Evolutionary conservation across 1,140 invertebrate species (phyloP), one percentile per base, ranked within the genome.

Genomic region (Neodiprion virginianus): DNA sequence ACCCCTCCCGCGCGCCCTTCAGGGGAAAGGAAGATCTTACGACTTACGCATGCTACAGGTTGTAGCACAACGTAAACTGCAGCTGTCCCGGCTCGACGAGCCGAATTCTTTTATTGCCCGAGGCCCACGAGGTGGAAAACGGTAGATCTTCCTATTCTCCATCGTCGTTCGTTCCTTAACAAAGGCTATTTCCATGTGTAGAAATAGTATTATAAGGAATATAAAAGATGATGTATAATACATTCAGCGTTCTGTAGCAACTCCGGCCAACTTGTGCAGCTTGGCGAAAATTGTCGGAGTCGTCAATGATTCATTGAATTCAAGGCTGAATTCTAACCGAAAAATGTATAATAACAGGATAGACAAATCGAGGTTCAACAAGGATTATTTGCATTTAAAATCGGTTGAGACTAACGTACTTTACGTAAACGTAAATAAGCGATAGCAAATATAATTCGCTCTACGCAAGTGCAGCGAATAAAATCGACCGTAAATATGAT

Each of bases 41-140:
- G 53, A 14, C 69, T 71, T 73, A 53, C 75, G 74, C 76, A 79
- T 73, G 81, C 81, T 77, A 82, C 82, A 85, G 83, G 82, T 85
- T 84, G 53, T 61, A 61, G 53, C 53, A 17, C 53, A 61, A 8
- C 53, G 53, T 61, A 17, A 40, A 17, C 53, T 61, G 83, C 84
- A 85, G 84, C 84, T 85, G 84, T 78, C 78, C 74, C 74, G 77
- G 76, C 77, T 5, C 28, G 28, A 40, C 1, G 28, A 2, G 28
- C 73, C 78, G 83, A 80, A 79, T 80, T 80, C 73, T 80, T 81
- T 82, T 81, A 78, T 81, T 77, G 73, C 66, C 71, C 61, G 11
- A 61, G n/a, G 11, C 53, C n/a, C 7, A 61, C 53, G 53, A 61
- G 11, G 28, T 3, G 2, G 28, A 61, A 61, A 61, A 61, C 11